Evolutionary conservation across 2,113 vertebrate species (phyloP), one percentile per base, ranked within the genome.

Genomic region (Stigmatopora nigra): DNA sequence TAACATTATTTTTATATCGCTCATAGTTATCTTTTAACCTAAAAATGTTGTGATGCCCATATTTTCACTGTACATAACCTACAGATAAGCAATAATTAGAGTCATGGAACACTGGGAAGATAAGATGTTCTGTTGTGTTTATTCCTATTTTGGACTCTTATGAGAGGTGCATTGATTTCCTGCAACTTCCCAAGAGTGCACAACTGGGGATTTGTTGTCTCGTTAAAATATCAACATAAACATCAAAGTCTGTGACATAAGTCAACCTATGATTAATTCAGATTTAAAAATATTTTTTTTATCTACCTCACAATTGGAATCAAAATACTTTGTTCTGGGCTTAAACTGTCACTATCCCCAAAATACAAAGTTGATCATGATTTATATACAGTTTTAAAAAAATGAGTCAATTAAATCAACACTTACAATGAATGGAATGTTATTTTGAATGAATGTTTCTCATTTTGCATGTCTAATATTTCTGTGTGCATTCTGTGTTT

Each of bases 91-190:
- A 53, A 20, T 8, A 64, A 64, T 49, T 65, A 7, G 35, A 13
- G 41, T 46, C 65, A 16, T 16, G 48, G 41, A 63, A 66, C 65
- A 75, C n/a, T 71, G 64, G 63, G 49, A 20, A 76, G 79, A 82
- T 85, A 77, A 69, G 68, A 64, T 69, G 47, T 62, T 74, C 44
- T 73, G 66, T 69, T 80, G 69, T 72, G 56, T 76, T 48, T 76
- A 61, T 73, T 79, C 70, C 72, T 72, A 68, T 57, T 47, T 47
- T 75, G 70, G 68, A 51, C 25, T 36, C 63, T 57, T 41, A 61
- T 20, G 71, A 69, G 79, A 61, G 61, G 57, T 19, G 14, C 19
- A 75, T 51, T 15, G 16, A 78, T 78, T 87, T 85, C 86, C 87
- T 85, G 70, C 12, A 53, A 67, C 73, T 61, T 65, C 57, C 38